Conservation (phyloP, 1,140 invertebrate genomes). For the Amyelois transitella region DNA sequence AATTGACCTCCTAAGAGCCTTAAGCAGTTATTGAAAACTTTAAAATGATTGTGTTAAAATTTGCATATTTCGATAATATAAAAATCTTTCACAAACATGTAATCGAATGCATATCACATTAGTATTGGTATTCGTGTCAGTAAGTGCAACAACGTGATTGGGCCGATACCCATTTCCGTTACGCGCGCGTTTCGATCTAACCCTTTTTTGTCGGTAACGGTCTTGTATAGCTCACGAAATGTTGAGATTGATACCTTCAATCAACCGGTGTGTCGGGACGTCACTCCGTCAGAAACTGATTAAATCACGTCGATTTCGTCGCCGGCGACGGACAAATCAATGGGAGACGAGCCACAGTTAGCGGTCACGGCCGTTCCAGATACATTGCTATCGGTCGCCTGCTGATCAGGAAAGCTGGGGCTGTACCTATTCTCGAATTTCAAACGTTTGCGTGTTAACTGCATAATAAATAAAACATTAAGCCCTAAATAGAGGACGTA, state of each 20-base stretch:
- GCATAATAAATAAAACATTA: no score
- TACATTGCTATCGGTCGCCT: constrained; percentile 37
- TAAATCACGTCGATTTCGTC: constrained; percentile 67
- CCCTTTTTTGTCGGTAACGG: constrained; percentile 70
- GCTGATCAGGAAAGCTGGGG: not conserved
- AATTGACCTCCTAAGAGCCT: no score
- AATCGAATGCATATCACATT: constrained; percentile 62
- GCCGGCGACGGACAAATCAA: constrained; percentile 34
- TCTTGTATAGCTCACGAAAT: constrained; percentile 54
- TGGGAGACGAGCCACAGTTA: constrained; percentile 42
- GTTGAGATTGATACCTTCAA: constrained; percentile 67
- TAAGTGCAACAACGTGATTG: constrained; percentile 49
- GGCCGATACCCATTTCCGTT: constrained; percentile 66
- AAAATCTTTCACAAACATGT: constrained; percentile 27
- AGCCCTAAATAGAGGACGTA: no score
- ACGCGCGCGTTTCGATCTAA: constrained; percentile 60
- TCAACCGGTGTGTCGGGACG: constrained; percentile 59
- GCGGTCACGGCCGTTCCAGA: constrained; percentile 48
- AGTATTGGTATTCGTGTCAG: constrained; percentile 66
- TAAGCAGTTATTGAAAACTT: not conserved
- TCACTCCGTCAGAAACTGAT: constrained; percentile 57
- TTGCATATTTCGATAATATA: no score
- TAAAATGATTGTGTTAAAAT: not conserved
- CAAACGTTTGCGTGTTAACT: not conserved
- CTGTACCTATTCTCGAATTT: not conserved